These are phyloP conservation scores for Lasioglossum albipes DNA, from an alignment of 1,140 invertebrate genomes.

Conservation along the genomic window DNA sequence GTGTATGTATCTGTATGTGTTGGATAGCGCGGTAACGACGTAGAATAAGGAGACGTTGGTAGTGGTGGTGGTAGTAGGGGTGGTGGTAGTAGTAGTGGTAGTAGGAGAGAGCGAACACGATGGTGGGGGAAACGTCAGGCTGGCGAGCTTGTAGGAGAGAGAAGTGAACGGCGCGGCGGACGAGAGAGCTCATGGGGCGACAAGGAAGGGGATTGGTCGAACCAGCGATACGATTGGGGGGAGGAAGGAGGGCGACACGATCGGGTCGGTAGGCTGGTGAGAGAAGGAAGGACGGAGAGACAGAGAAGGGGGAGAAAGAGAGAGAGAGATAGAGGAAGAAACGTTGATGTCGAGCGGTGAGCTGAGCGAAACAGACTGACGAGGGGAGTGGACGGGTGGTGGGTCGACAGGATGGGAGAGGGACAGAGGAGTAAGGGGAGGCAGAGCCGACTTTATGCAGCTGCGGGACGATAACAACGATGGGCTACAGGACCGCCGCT, in stretches of 20 bases:
- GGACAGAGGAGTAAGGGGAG: constrained; percentile 52
- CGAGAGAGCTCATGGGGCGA: constrained; percentile 40
- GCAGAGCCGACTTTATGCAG: constrained; percentile 77
- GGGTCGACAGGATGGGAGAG: constrained; percentile 44
- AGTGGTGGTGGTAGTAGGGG: constrained; percentile 22
- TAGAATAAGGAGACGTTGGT: constrained; percentile 39
- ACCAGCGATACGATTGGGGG: constrained; percentile 31
- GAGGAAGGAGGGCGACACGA: constrained; percentile 46
- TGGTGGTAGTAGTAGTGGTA: neutral
- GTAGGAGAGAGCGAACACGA: too few relatives aligned
- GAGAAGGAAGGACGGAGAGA: constrained; percentile 19
- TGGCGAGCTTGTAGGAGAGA: constrained; percentile 44
- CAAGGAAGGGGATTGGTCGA: constrained; percentile 54
- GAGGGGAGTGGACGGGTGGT: constrained; percentile 42
- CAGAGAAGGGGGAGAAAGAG: constrained; percentile 15
- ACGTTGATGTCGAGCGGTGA: constrained; percentile 40
- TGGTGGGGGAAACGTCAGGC: constrained; percentile 47
- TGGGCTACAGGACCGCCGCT: constrained; percentile 81
- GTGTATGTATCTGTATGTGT: neutral
- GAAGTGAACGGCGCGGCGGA: constrained; percentile 39
- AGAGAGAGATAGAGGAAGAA: constrained; percentile 39
- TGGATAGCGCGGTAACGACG: constrained; percentile 34
- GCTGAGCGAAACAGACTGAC: constrained; percentile 45
- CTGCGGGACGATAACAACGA: constrained; percentile 82
- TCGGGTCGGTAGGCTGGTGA: constrained; percentile 35